Conservation (phyloP, 2,113 vertebrate species). For the Xiphias gladius region DNA sequence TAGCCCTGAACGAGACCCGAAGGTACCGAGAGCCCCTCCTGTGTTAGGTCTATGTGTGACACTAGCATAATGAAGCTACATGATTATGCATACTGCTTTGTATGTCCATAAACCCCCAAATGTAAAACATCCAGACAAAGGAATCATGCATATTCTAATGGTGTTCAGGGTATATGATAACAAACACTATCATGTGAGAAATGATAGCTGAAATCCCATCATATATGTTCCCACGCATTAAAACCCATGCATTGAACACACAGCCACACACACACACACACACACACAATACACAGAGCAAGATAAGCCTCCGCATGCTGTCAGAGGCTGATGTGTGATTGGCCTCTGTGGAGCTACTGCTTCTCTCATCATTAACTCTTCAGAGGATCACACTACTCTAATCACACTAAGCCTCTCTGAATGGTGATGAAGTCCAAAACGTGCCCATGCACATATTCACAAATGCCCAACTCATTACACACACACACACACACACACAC, state of each 20-base stretch:
- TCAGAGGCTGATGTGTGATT: conserved; percentile 77
- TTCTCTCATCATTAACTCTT: conserved; percentile 84
- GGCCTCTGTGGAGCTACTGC: conserved; percentile 79
- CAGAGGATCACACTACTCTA: conserved; percentile 76
- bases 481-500: conserved; percentile 12
- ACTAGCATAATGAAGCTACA: conserved; percentile 72
- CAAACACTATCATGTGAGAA: conserved; percentile 61
- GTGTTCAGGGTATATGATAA: conserved; percentile 58
- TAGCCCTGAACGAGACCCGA: conserved; percentile 58
- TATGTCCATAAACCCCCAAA: conserved; percentile 64
- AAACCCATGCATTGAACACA: conserved; percentile 36
- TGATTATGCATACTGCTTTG: conserved; percentile 64
- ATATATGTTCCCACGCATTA: conserved; percentile 70
- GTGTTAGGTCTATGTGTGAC: conserved; percentile 56
- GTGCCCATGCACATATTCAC: conserved; percentile 77
- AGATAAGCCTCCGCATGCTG: conserved; percentile 71
- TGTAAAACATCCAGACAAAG: conserved; percentile 67
- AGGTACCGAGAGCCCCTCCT: conserved; percentile 58
- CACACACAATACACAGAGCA: conserved; percentile 58
- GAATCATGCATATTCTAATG: conserved; percentile 68
- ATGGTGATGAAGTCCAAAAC: conserved; percentile 79
- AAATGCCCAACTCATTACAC: conserved; percentile 63
- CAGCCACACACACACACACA: conserved; percentile 15
- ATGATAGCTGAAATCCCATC: conserved; percentile 68
- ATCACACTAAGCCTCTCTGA: conserved; percentile 81